Base-by-base conservation (phyloP, 1,140 invertebrate genomes). In the Achatina immaculata region DNA sequence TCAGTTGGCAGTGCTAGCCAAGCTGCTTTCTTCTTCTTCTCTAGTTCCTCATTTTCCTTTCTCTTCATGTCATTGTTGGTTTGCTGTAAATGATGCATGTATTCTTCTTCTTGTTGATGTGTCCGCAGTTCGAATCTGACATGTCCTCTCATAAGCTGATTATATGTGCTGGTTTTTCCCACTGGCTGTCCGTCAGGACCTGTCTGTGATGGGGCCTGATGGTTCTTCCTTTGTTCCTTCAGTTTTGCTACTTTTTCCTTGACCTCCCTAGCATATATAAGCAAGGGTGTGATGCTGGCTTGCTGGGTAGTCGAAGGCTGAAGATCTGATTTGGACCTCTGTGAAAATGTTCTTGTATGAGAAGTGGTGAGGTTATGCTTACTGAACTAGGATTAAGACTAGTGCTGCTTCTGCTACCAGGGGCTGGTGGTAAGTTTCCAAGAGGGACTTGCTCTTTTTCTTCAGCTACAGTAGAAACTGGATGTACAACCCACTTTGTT, bases 211-310 rank as follows among this genome's bases (percentile, higher is more conserved):
- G 79, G 76, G 24, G 83, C 82, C 43, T 86, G 82, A 31, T 81
- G 78, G 21, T 73, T 80, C 24, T 84, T 83, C 40, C 84, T 81
- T n/a, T 84, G 73, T 80, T 86, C 83, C 62, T 89, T 83, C 31
- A 88, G 75, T 16, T 83, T 73, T 58, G 80, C 71, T 21, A 88
- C 82, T 84, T 88, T 89, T 14, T 89, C 85, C 71, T 86, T 86
- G 76, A 90, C 83, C 31, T 88, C 83, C 55, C 84, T 82, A 45
- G 89, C 85, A 58, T 90, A 90, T 89, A 91, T 90, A 69, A 89
- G 81, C 89, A 90, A 90, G 0, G 89, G 90, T 21, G 89, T 87
- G 69, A 82, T 74, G 65, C 80, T 87, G 42, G 81, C 51, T 77
- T 87, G 86, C 43, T 7, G 19, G 21, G 74, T 66, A 40, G 83